phyloP scores from a whole-genome alignment of 2,113 vertebrate genomes.

The Apodemus sylvaticus region DNA sequence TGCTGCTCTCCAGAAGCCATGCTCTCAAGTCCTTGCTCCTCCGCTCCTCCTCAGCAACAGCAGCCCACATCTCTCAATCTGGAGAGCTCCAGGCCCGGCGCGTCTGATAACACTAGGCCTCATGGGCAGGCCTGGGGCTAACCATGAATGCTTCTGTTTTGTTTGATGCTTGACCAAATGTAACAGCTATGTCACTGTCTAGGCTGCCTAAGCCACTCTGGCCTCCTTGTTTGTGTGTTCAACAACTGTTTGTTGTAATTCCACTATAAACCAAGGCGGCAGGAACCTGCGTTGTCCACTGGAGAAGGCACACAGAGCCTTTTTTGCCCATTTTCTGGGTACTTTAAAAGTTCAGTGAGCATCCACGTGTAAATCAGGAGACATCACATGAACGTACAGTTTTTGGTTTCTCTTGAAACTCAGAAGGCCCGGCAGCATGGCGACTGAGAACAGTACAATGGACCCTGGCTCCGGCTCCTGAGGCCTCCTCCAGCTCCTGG shows the following conservation, averaged over 20 bases:
- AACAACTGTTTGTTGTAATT: not conserved
- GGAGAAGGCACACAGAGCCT: not conserved
- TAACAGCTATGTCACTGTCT: not conserved
- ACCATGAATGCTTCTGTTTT: not conserved
- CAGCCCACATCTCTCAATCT: not conserved
- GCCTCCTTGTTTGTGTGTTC: not conserved
- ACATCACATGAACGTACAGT: not conserved
- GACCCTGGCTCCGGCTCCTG: not conserved
- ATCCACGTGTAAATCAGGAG: not conserved
- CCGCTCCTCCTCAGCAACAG: too few species aligned
- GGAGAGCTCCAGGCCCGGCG: not conserved
- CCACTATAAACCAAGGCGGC: not conserved
- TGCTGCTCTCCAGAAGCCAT: not conserved
- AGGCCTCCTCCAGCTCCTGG: not conserved
- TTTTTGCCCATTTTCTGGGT: not conserved
- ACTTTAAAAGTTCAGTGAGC: not conserved
- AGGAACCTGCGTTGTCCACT: not conserved
- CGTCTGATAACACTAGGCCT: not conserved
- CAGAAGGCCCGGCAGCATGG: not conserved
- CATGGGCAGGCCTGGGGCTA: not conserved
- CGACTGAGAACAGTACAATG: accelerated
- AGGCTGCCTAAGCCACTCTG: not conserved
- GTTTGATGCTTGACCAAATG: not conserved
- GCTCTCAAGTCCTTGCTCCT: not conserved
- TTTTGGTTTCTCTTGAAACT: constrained; percentile 32